A percentile compares a stretch with the other conserved stretches of the same genome.
Conservation (phyloP, 2,888 invertebrate species). For the Lepidonotus clava region DNA sequence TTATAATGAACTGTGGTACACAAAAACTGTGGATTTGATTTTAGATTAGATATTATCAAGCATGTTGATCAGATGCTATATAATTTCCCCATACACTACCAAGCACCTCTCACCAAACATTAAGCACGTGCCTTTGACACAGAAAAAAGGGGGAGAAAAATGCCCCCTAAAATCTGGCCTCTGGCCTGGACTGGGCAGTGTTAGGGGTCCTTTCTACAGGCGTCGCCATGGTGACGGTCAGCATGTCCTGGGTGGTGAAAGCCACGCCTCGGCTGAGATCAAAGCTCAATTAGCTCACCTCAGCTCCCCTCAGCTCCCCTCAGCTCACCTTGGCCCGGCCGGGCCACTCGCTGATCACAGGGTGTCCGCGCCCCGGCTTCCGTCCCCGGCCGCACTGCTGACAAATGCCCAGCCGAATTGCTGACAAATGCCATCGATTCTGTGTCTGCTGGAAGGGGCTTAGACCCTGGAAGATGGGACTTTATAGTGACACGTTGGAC, state of each 20-base stretch:
- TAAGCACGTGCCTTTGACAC: too few species aligned
- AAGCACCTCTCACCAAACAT: too few species aligned
- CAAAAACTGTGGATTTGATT: too few species aligned
- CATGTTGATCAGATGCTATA: too few species aligned
- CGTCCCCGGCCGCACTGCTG: neutral
- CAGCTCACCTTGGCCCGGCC: neutral
- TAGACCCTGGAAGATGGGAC: too few species aligned
- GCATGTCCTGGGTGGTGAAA: conserved; percentile 6
- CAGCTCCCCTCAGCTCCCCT: too few species aligned
- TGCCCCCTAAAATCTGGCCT: neutral
- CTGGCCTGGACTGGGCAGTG: neutral
- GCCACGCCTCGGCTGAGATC: conserved; percentile 9
- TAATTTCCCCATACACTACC: too few species aligned
- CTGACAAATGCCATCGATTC: neutral
- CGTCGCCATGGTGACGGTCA: neutral
- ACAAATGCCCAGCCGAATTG: neutral
- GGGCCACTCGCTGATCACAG: conserved; percentile 11
- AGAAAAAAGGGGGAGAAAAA: conserved; percentile 26
- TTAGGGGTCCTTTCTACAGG: neutral
- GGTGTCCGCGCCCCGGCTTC: neutral
- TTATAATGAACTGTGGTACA: too few species aligned
- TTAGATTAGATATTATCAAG: too few species aligned
- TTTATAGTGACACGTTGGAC: too few species aligned
- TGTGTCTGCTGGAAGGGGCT: too few species aligned
- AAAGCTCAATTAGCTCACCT: neutral